Evolutionary conservation across 2,113 vertebrate species (phyloP), one percentile per base, ranked within the genome.

Genomic region (Crotalus tigris): DNA sequence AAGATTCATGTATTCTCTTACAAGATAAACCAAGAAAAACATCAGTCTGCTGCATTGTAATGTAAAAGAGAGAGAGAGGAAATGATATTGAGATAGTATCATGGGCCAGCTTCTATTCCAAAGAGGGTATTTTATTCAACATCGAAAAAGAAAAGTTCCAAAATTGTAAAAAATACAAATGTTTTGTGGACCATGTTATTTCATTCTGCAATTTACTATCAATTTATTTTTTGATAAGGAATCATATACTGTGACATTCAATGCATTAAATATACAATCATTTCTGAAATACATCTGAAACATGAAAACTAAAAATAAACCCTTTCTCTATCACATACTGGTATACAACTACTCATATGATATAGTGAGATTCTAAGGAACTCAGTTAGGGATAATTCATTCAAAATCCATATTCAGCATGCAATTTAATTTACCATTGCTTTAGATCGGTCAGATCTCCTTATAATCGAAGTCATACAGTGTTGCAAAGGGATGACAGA

Each of bases 1-100:
- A 91, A 88, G 33, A n/a, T 51, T 88, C n/a, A 92, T 95, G 58
- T 94, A 19, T n/a, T 33, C 24, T 90, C 19, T 51, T 51, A 91
- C 90, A 94, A 92, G 0, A 0, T 1, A 88, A 81, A 59, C 3
- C 21, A n/a, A 33, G 11, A 33, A 85, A 69, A 92, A 89, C 23
- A 57, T 55, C 54, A 54, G 46, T 26, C 4, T 75, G 21, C 15
- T 57, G 29, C 53, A 55, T 12, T 29, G 7, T 88, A 53, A 53
- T 53, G 12, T 87, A 29, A 87, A 29, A 87, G 13, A 51, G 24
- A 59, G 29, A 33, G 29, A 39, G 4, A 58, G 7, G 21, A 8
- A 23, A 58, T 88, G 1, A 88, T n/a, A 54, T 64, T 4, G 26
- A 51, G 49, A 13, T 29, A 88, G 6, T 17, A 87, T 54, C 51